phyloP scores from a whole-genome alignment of 2,888 invertebrate species.

The Steinernema hermaphroditum region DNA sequence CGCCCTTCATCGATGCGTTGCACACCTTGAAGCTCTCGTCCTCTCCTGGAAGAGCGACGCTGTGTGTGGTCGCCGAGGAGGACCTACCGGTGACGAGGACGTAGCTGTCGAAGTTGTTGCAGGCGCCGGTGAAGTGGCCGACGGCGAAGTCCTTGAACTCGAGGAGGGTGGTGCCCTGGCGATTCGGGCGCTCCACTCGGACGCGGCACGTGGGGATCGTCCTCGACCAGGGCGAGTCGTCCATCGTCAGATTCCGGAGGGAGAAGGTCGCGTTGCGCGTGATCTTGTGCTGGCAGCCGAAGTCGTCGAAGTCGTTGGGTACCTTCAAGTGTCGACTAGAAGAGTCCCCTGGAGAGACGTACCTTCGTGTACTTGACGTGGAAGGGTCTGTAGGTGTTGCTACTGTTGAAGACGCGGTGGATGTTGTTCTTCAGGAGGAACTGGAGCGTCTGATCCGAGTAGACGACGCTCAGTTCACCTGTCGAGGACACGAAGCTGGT shows the following conservation, averaged over 20 bases:
- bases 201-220: slow-evolving; percentile 41
- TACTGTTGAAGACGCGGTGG: not conserved
- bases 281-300: slow-evolving; percentile 36
- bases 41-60: not conserved
- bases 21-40: slow-evolving; percentile 44
- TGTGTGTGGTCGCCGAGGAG: not conserved
- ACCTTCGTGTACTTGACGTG: slow-evolving; percentile 42
- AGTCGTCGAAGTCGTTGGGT: slow-evolving; percentile 27
- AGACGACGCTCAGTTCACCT: slow-evolving; percentile 45
- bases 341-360: not conserved
- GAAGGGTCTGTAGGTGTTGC: slow-evolving; percentile 39
- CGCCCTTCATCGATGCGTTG: slow-evolving; percentile 36
- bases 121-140: slow-evolving; percentile 23
- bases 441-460: slow-evolving; percentile 36
- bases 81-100: slow-evolving; percentile 35
- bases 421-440: slow-evolving; percentile 33
- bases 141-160: slow-evolving; percentile 37
- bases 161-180: slow-evolving; percentile 37
- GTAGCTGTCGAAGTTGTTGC: slow-evolving; percentile 27
- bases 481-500: slow-evolving; percentile 45
- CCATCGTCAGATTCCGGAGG: not conserved
- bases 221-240: not conserved
- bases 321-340: slow-evolving; percentile 23
- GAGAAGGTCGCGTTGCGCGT: slow-evolving; percentile 26
- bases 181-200: slow-evolving; percentile 37